phyloP scores from a whole-genome alignment of 2,888 invertebrate species.

The Pinctada fucata region DNA sequence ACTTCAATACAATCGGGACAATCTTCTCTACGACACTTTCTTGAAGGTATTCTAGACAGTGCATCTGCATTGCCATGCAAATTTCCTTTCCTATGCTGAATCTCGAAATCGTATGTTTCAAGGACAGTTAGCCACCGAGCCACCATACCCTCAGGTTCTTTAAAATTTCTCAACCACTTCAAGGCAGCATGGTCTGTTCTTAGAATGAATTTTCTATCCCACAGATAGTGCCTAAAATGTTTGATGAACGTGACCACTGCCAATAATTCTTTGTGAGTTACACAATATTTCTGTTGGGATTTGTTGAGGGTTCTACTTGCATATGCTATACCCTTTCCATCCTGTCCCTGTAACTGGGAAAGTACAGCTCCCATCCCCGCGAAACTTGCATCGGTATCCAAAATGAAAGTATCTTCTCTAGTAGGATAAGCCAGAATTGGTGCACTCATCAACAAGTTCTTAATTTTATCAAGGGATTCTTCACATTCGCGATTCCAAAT shows the following conservation, averaged over 20 bases:
- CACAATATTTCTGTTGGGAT: constrained; percentile 24
- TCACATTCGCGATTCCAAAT: too few relatives aligned
- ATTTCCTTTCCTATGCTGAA: constrained; percentile 29
- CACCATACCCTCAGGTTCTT: constrained; percentile 37
- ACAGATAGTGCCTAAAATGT: constrained; percentile 27
- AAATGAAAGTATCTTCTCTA: too few relatives aligned
- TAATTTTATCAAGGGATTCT: too few relatives aligned
- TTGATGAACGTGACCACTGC: constrained; percentile 28
- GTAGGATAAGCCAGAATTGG: too few relatives aligned
- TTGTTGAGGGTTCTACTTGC: constrained; percentile 41
- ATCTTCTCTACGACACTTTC: constrained; percentile 25
- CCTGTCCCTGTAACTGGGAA: too few relatives aligned
- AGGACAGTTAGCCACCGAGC: constrained; percentile 36
- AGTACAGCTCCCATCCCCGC: too few relatives aligned
- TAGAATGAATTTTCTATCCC: constrained; percentile 32
- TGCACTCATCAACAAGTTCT: too few relatives aligned
- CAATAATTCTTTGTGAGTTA: constrained; percentile 23
- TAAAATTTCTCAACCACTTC: constrained; percentile 35
- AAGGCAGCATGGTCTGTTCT: constrained; percentile 56
- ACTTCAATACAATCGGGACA: constrained; percentile 28
- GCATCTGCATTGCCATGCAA: constrained; percentile 36
- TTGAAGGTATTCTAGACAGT: constrained; percentile 25
- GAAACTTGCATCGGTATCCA: too few relatives aligned
- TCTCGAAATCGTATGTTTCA: constrained; percentile 33
- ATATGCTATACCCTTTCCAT: too few relatives aligned